Conservation (phyloP, 1,140 invertebrate genomes). For the Drosophila trapezifrons region DNA sequence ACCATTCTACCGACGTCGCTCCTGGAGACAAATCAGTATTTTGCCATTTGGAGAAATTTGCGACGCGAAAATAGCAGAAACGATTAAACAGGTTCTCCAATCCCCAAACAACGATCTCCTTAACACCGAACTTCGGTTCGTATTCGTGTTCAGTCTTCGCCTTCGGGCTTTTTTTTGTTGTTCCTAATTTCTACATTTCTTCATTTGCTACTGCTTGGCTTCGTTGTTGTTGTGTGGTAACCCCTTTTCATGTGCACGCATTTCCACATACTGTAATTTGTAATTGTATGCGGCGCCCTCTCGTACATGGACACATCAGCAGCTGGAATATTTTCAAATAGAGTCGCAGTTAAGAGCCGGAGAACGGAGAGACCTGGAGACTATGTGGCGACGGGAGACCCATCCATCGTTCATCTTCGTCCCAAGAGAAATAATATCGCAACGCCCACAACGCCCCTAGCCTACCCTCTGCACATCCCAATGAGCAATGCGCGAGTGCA, state of each 20-base stretch:
- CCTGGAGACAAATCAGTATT: constrained; percentile 16
- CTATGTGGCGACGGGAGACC: constrained; percentile 38
- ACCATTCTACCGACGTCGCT: not conserved
- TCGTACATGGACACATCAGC: not conserved
- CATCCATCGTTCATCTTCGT: constrained; percentile 24
- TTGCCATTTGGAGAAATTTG: constrained; percentile 27
- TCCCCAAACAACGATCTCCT: constrained; percentile 1
- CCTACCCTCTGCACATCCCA: constrained; percentile 8
- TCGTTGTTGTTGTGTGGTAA: constrained; percentile 5
- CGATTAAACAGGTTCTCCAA: constrained; percentile 21
- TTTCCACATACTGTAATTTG: constrained; percentile 21
- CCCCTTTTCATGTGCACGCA: constrained; percentile 22
- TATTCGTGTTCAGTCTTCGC: not conserved
- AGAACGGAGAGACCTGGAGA: constrained; percentile 33
- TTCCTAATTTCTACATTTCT: constrained; percentile 31
- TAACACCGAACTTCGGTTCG: not conserved
- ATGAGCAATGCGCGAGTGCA: constrained; percentile 32
- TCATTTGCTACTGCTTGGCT: not conserved
- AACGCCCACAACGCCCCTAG: constrained; percentile 23
- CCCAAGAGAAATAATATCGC: constrained; percentile 1
- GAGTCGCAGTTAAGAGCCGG: constrained; percentile 10
- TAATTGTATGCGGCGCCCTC: constrained; percentile 20
- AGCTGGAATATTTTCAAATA: not conserved
- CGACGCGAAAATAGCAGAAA: constrained; percentile 6
- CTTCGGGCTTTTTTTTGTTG: constrained; percentile 21